Conservation (phyloP, 2,888 invertebrate species). For the Flexamia atlantica region DNA sequence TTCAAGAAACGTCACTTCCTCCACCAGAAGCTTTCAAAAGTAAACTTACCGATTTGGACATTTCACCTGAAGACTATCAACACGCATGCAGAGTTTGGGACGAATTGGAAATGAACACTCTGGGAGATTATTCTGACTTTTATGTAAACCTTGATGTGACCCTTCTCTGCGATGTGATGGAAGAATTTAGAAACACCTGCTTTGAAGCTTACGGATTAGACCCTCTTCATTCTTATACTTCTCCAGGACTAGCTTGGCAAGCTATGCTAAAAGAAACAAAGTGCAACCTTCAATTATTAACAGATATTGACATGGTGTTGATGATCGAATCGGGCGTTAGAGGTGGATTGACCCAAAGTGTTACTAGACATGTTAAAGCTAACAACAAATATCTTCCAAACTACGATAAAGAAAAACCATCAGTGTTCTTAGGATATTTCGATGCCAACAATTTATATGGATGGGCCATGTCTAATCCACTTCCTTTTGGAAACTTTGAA, state of each 20-base stretch:
- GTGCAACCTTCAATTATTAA: too few relatives aligned
- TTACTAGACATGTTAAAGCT: too few relatives aligned
- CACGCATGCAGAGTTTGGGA: conserved; percentile 72
- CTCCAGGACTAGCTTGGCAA: conserved; percentile 59
- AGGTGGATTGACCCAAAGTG: too few relatives aligned
- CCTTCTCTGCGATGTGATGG: conserved; percentile 64
- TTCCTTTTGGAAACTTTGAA: too few relatives aligned
- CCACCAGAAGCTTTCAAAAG: conserved; percentile 69
- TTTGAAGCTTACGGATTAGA: conserved; percentile 59
- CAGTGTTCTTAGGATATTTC: too few relatives aligned
- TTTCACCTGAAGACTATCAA: conserved; percentile 70
- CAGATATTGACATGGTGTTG: too few relatives aligned
- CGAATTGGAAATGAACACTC: conserved; percentile 70
- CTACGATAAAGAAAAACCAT: too few relatives aligned
- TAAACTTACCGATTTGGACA: conserved; percentile 67
- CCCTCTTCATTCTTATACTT: conserved; percentile 59
- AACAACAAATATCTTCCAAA: too few relatives aligned
- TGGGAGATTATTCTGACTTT: conserved; percentile 71
- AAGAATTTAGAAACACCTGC: conserved; percentile 62
- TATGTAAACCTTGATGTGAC: conserved; percentile 61
- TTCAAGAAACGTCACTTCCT: conserved; percentile 68
- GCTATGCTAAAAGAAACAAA: conserved; percentile 63
- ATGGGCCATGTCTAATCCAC: too few relatives aligned
- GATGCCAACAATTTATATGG: too few relatives aligned
- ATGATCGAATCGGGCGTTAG: too few relatives aligned